Evolutionary conservation across 2,113 vertebrate genomes (phyloP).

Genomic region (Thymallus thymallus): DNA sequence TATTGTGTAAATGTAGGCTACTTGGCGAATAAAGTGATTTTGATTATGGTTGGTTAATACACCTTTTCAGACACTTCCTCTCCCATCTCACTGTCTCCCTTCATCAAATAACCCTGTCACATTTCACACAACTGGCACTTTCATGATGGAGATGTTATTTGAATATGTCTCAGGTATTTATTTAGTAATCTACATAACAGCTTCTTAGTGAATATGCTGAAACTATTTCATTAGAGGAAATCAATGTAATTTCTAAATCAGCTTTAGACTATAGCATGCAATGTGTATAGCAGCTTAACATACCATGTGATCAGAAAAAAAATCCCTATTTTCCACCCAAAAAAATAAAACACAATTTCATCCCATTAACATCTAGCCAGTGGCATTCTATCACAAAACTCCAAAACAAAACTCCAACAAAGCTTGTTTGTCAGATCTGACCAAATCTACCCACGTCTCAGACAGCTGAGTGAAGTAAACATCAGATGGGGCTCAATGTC

Average conservation of each 20-base stretch:
- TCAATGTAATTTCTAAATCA: not conserved
- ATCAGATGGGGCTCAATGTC: conserved; percentile 15
- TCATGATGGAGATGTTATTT: not conserved
- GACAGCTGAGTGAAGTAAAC: conserved; percentile 15
- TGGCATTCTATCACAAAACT: too few relatives aligned
- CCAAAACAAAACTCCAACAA: not conserved
- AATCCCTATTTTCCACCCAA: not conserved
- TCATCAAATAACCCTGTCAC: not conserved
- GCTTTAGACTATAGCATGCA: not conserved
- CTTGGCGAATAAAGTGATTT: too few relatives aligned
- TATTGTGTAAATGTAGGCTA: too few relatives aligned
- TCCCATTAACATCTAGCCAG: not conserved
- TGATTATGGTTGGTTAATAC: conserved; percentile 38
- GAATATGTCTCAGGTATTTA: conserved; percentile 9
- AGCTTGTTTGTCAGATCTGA: not conserved
- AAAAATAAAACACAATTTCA: not conserved
- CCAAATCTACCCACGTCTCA: not conserved
- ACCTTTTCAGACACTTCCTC: conserved; percentile 12
- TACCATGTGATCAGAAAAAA: not conserved
- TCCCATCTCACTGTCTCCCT: not conserved
- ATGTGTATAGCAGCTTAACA: not conserved
- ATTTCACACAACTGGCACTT: not conserved
- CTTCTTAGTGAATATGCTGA: not conserved
- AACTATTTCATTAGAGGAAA: not conserved
- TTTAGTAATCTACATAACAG: not conserved